These are phyloP conservation scores for Metopolophium dirhodum DNA, from an alignment of 1,140 invertebrate genomes.

Conservation along the genomic window DNA sequence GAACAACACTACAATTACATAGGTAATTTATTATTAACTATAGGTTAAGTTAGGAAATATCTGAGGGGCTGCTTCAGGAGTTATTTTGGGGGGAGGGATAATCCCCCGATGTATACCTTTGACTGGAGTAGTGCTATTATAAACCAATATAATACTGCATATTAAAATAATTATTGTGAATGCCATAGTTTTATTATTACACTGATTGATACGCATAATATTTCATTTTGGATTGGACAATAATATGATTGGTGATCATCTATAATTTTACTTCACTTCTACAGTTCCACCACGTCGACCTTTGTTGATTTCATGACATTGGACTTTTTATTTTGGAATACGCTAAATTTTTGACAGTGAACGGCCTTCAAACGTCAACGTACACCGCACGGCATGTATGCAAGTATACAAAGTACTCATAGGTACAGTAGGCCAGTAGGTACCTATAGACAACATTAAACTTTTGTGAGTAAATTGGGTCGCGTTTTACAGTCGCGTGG, in stretches of 20 bases:
- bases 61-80: too few relatives aligned
- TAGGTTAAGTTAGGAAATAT: too few relatives aligned
- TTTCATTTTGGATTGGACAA: background rate
- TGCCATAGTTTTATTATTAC: too few relatives aligned
- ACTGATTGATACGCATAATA: background rate
- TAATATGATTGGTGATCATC: background rate
- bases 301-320: background rate
- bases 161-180: background rate
- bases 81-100: too few relatives aligned
- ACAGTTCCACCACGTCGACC: background rate
- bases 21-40: too few relatives aligned
- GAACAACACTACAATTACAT: too few relatives aligned
- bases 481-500: too few relatives aligned
- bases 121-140: background rate
- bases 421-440: too few relatives aligned
- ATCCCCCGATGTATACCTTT: too few relatives aligned
- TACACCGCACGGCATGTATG: background rate
- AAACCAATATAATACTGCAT: background rate
- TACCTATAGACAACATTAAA: background rate
- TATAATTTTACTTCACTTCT: background rate
- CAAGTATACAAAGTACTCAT: too few relatives aligned
- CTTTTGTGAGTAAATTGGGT: background rate
- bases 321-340: background rate
- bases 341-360: background rate
- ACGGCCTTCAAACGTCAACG: background rate